These are phyloP conservation scores for Mus minutoides DNA, from an alignment of 2,797 vertebrate genomes.

Conservation along the genomic window DNA sequence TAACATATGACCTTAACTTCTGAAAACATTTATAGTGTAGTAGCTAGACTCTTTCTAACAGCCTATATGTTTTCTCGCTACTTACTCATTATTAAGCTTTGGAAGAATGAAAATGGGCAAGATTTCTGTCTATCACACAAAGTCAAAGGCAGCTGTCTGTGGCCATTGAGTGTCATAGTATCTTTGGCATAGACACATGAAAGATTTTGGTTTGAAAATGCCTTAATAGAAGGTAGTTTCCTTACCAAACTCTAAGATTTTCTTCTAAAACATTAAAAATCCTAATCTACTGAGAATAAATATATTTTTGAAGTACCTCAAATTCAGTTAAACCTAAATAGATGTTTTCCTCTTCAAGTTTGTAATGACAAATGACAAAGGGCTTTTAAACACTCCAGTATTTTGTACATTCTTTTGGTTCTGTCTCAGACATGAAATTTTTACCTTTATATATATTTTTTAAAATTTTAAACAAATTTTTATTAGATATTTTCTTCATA, in stretches of 20 bases:
- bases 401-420: neutral
- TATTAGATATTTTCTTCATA: too few species aligned
- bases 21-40: neutral
- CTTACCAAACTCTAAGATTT: neutral
- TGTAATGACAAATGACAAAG: conserved; percentile 27
- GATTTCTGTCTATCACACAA: neutral
- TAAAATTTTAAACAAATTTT: neutral
- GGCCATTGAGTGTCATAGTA: neutral
- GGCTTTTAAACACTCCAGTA: conserved; percentile 18
- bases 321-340: conserved; percentile 38
- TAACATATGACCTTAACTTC: neutral
- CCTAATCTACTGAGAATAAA: neutral
- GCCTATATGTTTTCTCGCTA: neutral
- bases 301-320: neutral
- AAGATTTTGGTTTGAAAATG: neutral
- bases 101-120: neutral
- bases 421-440: conserved; percentile 35
- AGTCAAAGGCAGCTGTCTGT: neutral
- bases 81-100: neutral
- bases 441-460: conserved; percentile 43
- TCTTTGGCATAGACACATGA: neutral
- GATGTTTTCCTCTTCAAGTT: conserved; percentile 1
- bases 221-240: neutral
- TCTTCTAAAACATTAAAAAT: neutral
- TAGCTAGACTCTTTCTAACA: neutral